A percentile compares a stretch with the other conserved stretches of the same genome.
These are phyloP conservation scores for Sebastes vulpes DNA, from an alignment of 2,797 vertebrate genomes.

Conservation along the genomic window DNA sequence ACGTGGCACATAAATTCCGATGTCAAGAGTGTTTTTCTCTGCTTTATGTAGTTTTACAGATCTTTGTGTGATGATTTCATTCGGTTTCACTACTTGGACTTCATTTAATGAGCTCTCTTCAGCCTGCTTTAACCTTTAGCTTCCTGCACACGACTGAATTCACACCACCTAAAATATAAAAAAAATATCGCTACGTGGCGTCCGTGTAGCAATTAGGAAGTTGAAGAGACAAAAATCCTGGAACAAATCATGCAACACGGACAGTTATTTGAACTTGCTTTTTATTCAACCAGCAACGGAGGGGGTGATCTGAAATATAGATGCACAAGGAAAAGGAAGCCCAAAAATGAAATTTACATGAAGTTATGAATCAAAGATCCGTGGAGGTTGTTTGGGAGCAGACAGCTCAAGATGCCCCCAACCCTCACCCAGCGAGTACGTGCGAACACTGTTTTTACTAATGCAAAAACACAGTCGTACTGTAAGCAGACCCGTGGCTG, in stretches of 20 bases:
- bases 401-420: neutral
- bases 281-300: conserved; percentile 29
- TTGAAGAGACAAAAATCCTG: neutral
- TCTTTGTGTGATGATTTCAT: conserved; percentile 11
- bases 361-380: conserved; percentile 70
- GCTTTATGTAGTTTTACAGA: neutral
- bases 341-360: conserved; percentile 71
- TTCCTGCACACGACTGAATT: neutral
- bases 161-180: neutral
- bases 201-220: neutral
- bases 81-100: conserved; percentile 4
- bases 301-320: conserved; percentile 53
- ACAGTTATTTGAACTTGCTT: conserved; percentile 47
- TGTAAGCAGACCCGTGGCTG: neutral
- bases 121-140: conserved; percentile 10
- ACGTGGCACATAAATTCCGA: neutral
- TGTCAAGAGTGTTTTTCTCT: neutral
- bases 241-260: conserved; percentile 33
- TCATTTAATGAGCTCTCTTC: conserved; percentile 35
- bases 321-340: conserved; percentile 53
- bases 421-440: neutral
- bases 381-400: conserved; percentile 25
- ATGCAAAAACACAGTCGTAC: conserved; percentile 22
- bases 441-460: neutral
- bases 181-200: neutral